Conservation (phyloP, 2,113 vertebrate species). For the Lampris megalopsis region DNA sequence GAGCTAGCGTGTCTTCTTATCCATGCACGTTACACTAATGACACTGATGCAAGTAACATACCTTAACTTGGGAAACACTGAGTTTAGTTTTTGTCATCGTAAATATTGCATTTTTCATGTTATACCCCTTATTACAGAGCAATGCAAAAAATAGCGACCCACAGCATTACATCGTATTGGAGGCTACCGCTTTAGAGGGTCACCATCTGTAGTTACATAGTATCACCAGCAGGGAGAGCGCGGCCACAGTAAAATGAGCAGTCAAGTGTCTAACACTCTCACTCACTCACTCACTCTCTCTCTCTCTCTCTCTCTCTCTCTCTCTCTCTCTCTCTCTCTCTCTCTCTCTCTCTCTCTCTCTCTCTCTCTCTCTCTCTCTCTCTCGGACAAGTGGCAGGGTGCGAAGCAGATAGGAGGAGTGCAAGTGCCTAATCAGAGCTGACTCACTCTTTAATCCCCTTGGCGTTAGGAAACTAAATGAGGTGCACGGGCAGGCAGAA, state of each 20-base stretch:
- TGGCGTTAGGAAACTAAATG: background rate
- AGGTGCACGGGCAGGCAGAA: background rate
- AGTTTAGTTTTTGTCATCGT: too few species aligned
- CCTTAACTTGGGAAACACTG: too few species aligned
- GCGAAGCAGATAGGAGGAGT: constrained; percentile 35
- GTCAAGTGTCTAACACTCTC: background rate
- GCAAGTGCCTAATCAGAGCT: constrained; percentile 2
- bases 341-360: background rate
- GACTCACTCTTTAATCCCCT: constrained; percentile 18
- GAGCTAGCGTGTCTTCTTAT: too few species aligned
- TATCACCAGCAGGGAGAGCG: constrained; percentile 57
- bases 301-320: constrained; percentile 4
- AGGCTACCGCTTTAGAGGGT: constrained; percentile 12
- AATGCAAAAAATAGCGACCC: too few species aligned
- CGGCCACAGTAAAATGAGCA: background rate
- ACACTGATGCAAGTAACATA: too few species aligned
- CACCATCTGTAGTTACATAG: constrained; percentile 1
- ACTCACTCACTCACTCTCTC: too few species aligned
- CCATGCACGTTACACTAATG: too few species aligned
- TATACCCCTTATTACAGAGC: too few species aligned
- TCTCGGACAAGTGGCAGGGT: constrained; percentile 32
- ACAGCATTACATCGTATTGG: background rate
- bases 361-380: too few species aligned
- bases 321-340: constrained; percentile 5
- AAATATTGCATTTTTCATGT: too few species aligned